Evolutionary conservation across 2,797 vertebrate species (phyloP).

Genomic region (Tadarida brasiliensis): DNA sequence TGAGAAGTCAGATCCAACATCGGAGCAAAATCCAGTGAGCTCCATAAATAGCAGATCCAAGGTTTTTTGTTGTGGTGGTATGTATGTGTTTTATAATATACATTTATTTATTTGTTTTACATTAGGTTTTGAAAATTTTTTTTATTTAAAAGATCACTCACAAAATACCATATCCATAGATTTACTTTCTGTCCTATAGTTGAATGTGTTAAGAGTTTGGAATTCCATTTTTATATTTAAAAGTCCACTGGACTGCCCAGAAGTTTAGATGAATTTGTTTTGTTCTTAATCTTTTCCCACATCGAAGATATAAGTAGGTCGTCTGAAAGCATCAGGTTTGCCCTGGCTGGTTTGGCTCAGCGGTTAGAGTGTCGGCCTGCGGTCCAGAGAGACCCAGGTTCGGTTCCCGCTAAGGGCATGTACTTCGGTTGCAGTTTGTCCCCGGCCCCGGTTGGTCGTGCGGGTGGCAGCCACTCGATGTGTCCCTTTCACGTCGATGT

Average conservation of each 20-base stretch:
- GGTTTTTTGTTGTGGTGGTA: too few species aligned
- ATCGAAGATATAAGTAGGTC: constrained; percentile 86
- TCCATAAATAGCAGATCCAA: neutral
- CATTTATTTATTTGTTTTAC: constrained; percentile 78
- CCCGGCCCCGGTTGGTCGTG: too few species aligned
- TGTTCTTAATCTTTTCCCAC: constrained; percentile 88
- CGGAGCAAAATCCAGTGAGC: too few species aligned
- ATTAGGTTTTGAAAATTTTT: constrained; percentile 90
- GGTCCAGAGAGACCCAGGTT: too few species aligned
- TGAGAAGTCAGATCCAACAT: too few species aligned
- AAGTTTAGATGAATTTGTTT: constrained; percentile 84
- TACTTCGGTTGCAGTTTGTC: too few species aligned
- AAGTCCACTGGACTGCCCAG: constrained; percentile 86
- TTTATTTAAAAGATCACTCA: constrained; percentile 94
- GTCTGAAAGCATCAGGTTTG: constrained; percentile 84
- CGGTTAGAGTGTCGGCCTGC: too few species aligned
- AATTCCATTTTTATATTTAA: constrained; percentile 87
- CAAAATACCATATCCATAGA: constrained; percentile 94
- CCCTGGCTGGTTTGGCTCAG: too few species aligned
- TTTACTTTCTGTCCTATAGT: constrained; percentile 91
- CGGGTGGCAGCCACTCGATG: too few species aligned
- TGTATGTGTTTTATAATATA: too few species aligned
- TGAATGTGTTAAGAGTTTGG: constrained; percentile 91
- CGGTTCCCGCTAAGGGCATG: too few species aligned
- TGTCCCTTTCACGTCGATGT: too few species aligned